Evolutionary conservation across 2,797 vertebrate genomes (phyloP), one percentile per base, ranked within the genome.

Genomic region (Eidolon dupreanum): DNA sequence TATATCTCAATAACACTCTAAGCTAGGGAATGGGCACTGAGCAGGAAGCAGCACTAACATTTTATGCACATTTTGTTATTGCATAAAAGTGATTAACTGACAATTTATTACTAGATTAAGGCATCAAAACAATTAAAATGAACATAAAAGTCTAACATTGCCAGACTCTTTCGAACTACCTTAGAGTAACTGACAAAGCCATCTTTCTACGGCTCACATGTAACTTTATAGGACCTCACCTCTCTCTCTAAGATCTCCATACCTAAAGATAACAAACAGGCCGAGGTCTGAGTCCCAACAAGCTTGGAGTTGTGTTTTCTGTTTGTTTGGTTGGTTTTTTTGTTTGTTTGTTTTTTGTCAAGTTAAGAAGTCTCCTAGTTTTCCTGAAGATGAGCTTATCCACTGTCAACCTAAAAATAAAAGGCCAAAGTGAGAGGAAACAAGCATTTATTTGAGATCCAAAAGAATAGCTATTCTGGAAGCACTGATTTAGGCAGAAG

Each of bases 111-210:
- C 78, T 92, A 91, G 59, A 85, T 95, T 97, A 93, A 96, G 78
- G 93, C 55, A 96, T 79, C 85, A 77, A 95, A 97, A 94, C 78
- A 95, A 95, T 96, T 95, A 94, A 97, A 96, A 97, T 78, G 90
- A 93, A 94, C 90, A 94, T 97, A 96, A 96, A 97, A 95, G 79
- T 93, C 88, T 91, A 94, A 92, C 53, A 92, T 57, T 88, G 53
- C 59, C 87, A 93, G 84, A 53, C 38, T 93, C 43, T 89, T 89
- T 53, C 1, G 0, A 81, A 55, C 20, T 79, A 78, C 63, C 53
- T 49, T 20, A 81, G 53, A 94, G 11, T 86, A 91, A 75, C 20
- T 63, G 71, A 73, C 57, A 77, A 33, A 68, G 20, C 41, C 57
- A 91, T 61, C 46, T 85, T 92, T 79, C 51, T 86, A 28, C 13